Conservation (phyloP, 2,888 invertebrate genomes). For the Temnothorax unifasciatus region DNA sequence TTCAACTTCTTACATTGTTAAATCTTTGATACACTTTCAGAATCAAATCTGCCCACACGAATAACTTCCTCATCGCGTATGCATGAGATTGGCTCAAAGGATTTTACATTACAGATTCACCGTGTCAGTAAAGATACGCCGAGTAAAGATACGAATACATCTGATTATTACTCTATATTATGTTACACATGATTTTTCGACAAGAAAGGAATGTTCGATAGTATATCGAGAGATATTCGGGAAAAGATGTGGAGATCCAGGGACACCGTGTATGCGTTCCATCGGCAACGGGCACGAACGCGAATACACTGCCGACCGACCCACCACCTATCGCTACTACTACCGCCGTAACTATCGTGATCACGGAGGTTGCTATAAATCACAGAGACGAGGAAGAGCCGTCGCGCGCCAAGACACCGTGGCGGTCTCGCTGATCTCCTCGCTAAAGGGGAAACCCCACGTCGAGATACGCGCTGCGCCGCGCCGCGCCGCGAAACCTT, state of each 20-base stretch:
- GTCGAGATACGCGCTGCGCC: conserved; percentile 36
- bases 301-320: conserved; percentile 40
- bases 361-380: conserved; percentile 72
- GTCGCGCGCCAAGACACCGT: conserved; percentile 60
- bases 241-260: background rate
- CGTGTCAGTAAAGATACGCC: background rate
- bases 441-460: conserved; percentile 50
- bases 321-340: conserved; percentile 4
- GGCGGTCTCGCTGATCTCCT: conserved; percentile 52
- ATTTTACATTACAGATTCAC: background rate
- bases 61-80: background rate
- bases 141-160: background rate
- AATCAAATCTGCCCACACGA: background rate
- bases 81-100: background rate
- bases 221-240: background rate
- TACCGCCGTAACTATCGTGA: conserved; percentile 45
- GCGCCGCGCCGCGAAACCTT: conserved; percentile 39
- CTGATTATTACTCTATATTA: background rate
- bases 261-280: conserved; percentile 48
- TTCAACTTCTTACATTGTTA: conserved; percentile 4
- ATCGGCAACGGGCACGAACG: conserved; percentile 57
- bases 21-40: background rate
- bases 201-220: background rate
- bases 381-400: conserved; percentile 61
- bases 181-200: background rate